Base-by-base conservation (phyloP, 35 echinoderm and acorn worm species). In the Eucidaris tribuloides region DNA sequence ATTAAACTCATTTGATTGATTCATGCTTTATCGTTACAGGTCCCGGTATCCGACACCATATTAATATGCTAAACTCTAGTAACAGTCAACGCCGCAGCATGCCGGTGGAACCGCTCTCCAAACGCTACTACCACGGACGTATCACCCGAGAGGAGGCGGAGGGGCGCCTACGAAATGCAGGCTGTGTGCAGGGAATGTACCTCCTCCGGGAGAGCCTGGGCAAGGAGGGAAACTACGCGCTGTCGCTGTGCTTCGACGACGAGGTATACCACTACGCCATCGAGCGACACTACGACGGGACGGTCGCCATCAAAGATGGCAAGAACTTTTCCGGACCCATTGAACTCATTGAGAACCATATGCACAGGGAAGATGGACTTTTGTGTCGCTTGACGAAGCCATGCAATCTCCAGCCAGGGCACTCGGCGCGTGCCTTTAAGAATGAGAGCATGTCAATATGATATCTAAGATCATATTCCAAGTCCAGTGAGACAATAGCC, bases 121-220 rank as follows among this genome's bases (percentile, higher is more conserved):
- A 66, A 40, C 83, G 90, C 28, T 99, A 85, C 46, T 99, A 87
- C 64, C 91, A 93, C 45, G 96, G 96, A 19, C 77, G 96, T 14
- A 99, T 99, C 30, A 99, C 86, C 0, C 42, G 96, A n/a, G 96
- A 99, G 57, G 86, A 99, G 49, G 96, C 96, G 0, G 96, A 99
- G 83, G 72, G 65, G 2, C 56, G 83, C 45, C 79, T 99, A 4
- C 77, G 87, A 48, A 60, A 79, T n/a, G 32, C 37, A 2, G 87
- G 87, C 28, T 83, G 77, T 58, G 71, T 79, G 5, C 87, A 92
- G 22, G 96, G 96, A 14, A 86, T 81, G 45, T 99, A 62, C 59
- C 91, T 99, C 6, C 46, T 99, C 31, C 61, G 96, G 1, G 96
- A 99, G 46, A 92, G 84, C 46, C 77, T 93, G 7, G 83, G 87